Conservation (phyloP, 1,140 invertebrate species). For the Phymorhynchus buccinoides region DNA sequence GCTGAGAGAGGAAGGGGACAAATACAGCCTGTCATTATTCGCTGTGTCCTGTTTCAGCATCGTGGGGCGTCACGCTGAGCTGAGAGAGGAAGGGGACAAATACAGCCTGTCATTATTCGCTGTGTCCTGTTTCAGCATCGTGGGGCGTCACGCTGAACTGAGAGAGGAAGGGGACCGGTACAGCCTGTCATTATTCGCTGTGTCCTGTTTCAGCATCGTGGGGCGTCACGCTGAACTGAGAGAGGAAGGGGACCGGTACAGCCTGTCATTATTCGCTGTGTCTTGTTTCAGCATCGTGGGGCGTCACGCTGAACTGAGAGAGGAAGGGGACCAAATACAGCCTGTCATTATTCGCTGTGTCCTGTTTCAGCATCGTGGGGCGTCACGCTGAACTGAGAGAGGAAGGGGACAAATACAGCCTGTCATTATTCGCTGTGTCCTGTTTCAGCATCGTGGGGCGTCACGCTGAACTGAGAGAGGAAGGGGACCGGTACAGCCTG, state of each 20-base stretch:
- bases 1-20: no score
- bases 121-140: background rate
- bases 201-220: background rate
- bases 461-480: constrained; percentile 15
- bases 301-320: background rate
- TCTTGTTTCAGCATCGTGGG: background rate
- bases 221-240: background rate
- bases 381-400: background rate
- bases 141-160: background rate
- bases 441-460: background rate
- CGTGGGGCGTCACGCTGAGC: no score
- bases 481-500: no score
- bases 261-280: background rate
- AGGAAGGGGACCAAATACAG: no score
- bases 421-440: no score
- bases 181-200: background rate
- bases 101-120: no score
- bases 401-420: no score
- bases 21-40: background rate
- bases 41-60: background rate
- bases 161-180: no score
- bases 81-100: no score
- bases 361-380: background rate
- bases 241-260: background rate
- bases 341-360: background rate